Evolutionary conservation across 2,888 invertebrate species (phyloP).

Genomic region (Elmis aenea): DNA sequence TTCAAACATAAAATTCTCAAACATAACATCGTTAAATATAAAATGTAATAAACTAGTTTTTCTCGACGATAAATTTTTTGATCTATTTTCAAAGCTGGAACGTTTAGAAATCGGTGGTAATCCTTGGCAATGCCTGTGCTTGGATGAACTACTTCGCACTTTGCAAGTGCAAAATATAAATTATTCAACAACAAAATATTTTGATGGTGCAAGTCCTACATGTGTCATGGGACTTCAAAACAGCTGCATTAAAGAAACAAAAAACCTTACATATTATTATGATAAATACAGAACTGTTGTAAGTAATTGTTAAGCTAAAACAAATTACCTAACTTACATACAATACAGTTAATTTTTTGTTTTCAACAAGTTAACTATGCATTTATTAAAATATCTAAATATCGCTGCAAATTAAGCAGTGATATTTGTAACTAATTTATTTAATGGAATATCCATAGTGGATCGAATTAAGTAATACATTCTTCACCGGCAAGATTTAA

Average conservation of each 20-base stretch:
- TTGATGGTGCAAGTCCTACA: constrained; percentile 22
- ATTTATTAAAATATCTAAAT: too few relatives aligned
- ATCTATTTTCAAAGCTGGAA: constrained; percentile 22
- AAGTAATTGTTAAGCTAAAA: neutral
- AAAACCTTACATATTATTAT: constrained; percentile 7
- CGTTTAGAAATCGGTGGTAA: constrained; percentile 26
- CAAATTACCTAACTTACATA: too few relatives aligned
- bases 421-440: too few relatives aligned
- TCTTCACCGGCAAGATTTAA: too few relatives aligned
- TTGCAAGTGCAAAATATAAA: constrained; percentile 14
- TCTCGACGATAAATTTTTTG: constrained; percentile 23
- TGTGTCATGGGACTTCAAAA: constrained; percentile 17
- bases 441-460: too few relatives aligned
- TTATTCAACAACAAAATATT: constrained; percentile 16
- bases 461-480: too few relatives aligned
- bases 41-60: constrained; percentile 25
- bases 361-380: too few relatives aligned
- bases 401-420: too few relatives aligned
- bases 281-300: neutral
- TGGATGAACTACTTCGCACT: constrained; percentile 20
- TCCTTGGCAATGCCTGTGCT: constrained; percentile 28
- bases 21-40: constrained; percentile 23
- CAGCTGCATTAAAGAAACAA: constrained; percentile 4
- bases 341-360: too few relatives aligned
- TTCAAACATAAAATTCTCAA: constrained; percentile 10